Conservation (phyloP, 2,113 vertebrate genomes). For the Corythornis madagascariensis region DNA sequence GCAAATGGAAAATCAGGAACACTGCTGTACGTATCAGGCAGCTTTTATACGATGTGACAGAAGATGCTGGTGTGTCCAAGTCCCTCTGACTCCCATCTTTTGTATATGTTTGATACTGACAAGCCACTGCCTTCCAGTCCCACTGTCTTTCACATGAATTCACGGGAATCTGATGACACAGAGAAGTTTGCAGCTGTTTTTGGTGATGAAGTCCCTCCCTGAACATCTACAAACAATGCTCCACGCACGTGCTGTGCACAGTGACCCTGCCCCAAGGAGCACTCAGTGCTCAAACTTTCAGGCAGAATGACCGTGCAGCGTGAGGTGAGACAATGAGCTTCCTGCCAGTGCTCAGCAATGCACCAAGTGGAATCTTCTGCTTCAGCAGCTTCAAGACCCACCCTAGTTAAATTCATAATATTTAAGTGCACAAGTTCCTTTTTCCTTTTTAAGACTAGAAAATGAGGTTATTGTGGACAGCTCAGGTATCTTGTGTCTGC, state of each 20-base stretch:
- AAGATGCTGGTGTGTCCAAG: background rate
- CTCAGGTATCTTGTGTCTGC: slow-evolving; percentile 29
- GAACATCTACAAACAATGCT: background rate
- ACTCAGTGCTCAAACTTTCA: background rate
- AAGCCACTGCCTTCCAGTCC: background rate
- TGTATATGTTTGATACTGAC: background rate
- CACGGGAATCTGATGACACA: background rate
- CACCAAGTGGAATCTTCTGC: background rate
- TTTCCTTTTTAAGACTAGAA: slow-evolving; percentile 2
- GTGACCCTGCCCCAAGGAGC: background rate
- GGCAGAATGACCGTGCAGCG: rapidly evolving
- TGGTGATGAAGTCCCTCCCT: background rate
- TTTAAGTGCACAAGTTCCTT: background rate
- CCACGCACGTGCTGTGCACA: background rate
- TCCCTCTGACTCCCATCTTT: background rate
- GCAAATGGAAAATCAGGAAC: background rate
- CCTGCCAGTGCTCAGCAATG: background rate
- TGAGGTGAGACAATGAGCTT: background rate
- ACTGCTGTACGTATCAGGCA: background rate
- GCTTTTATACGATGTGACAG: background rate
- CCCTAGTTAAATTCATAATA: background rate
- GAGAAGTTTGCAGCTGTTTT: background rate
- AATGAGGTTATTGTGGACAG: slow-evolving; percentile 35
- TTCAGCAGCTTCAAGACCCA: background rate
- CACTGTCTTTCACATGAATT: background rate